Evolutionary conservation across 2,113 vertebrate genomes (phyloP), one percentile per base, ranked within the genome.

Genomic region (Neotragus moschatus): DNA sequence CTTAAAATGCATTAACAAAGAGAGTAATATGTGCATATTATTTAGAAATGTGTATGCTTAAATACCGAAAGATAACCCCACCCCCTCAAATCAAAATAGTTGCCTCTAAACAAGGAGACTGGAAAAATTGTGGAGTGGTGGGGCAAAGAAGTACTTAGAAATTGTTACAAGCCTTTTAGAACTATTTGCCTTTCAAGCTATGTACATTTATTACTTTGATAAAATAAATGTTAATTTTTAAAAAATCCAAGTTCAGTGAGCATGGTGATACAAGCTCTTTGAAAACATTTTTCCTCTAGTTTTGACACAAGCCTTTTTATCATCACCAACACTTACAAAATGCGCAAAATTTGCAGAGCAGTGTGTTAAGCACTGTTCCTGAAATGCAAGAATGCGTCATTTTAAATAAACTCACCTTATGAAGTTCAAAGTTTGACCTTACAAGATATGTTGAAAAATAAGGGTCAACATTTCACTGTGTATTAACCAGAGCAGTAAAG

Each of bases 1-100:
- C 79, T 94, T 61, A 91, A 96, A 93, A 88, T 94, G 60, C 39
- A 92, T 61, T 96, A 92, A 89, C 86, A 94, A 61, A 87, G 51
- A 97, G 28, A 53, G 23, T 23, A 75, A 88, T 16, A 61, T 84
- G 60, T 43, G 6, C 39, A 13, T 81, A 51, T 85, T 95, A 90
- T 88, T 96, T 92, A 82, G 53, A 96, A 96, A 94, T 90, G 53
- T 21, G 3, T 61, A 25, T 43, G n/a, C 21, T 84, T 97, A 94
- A 93, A 90, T 88, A 19, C 6, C 49, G 92, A 45, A 96, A 87
- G 23, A 66, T 92, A 98, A 49, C 63, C 23, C 25, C 47, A 49
- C 63, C 23, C 25, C 47, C 33, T 0, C 26, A 47, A 94, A 92
- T 53, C n/a, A 80, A 80, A 93, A 94, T 28, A 13, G 11, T 28